Conservation (phyloP, 2,113 vertebrate species). For the Atlantisia rogersi region DNA sequence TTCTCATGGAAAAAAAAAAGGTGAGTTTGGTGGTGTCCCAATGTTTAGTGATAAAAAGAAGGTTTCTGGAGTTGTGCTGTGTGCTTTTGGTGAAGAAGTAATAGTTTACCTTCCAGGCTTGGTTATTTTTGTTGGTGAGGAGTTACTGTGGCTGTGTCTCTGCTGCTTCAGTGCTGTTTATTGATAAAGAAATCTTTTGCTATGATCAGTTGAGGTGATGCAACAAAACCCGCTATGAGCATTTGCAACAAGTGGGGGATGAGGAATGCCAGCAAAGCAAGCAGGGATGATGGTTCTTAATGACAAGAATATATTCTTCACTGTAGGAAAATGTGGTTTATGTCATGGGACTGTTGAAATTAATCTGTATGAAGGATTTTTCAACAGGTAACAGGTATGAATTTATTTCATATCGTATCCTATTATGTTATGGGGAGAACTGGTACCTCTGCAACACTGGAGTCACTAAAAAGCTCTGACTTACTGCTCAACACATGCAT, state of each 20-base stretch:
- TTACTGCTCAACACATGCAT: fast-evolving
- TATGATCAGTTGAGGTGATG: not conserved
- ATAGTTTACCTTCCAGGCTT: not conserved
- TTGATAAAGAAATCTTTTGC: not conserved
- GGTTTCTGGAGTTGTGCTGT: not conserved
- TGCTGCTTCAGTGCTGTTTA: not conserved
- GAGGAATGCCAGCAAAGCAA: not conserved
- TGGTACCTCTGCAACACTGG: not conserved
- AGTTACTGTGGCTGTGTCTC: not conserved
- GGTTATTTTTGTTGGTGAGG: not conserved
- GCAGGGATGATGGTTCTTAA: not conserved
- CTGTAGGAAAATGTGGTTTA: not conserved
- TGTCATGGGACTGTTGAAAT: not conserved
- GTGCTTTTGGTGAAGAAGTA: not conserved
- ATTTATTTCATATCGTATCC: fast-evolving
- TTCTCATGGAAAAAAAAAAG: not conserved
- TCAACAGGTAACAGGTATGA: not conserved
- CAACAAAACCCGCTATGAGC: not conserved
- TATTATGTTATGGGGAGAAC: fast-evolving
- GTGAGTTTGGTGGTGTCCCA: not conserved
- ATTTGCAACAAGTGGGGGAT: not conserved
- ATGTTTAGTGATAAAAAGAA: not conserved
- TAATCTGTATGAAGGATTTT: fast-evolving
- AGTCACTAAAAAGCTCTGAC: not conserved
- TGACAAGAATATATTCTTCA: not conserved